A percentile compares a stretch with the other conserved stretches of the same genome.
These are phyloP conservation scores for Pollachius pollachius DNA, from an alignment of 2,113 vertebrate species.

Conservation along the genomic window DNA sequence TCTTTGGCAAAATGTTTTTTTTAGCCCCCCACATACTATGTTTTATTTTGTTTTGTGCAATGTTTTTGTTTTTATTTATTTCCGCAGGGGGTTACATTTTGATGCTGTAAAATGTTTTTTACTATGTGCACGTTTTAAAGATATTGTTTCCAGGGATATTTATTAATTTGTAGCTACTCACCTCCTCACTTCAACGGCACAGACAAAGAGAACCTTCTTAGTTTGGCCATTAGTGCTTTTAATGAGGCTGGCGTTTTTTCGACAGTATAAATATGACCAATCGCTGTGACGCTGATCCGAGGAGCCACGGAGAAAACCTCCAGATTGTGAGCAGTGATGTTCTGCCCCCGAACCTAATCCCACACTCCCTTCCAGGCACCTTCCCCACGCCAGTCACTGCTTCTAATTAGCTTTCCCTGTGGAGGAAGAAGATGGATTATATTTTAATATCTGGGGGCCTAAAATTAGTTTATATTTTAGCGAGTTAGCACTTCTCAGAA, in stretches of 20 bases:
- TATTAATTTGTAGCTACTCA: no score
- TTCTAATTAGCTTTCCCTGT: constrained; percentile 84
- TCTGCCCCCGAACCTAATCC: constrained; percentile 67
- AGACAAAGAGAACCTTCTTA: no score
- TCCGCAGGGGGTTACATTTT: neutral
- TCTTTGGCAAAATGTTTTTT: constrained; percentile 4
- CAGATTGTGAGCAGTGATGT: constrained; percentile 63
- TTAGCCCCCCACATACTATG: neutral
- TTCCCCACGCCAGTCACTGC: constrained; percentile 82
- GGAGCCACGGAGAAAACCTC: constrained; percentile 51
- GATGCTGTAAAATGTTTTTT: no score
- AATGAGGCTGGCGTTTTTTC: neutral
- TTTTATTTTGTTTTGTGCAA: neutral
- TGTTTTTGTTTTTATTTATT: constrained; percentile 4
- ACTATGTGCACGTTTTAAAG: no score
- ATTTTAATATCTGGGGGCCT: constrained; percentile 88
- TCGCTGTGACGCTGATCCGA: neutral
- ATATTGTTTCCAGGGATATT: no score
- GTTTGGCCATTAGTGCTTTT: no score
- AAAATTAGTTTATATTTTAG: constrained; percentile 90
- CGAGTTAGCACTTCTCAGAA: constrained; percentile 85
- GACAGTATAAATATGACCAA: neutral
- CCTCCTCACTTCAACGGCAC: no score
- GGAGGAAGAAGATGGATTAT: constrained; percentile 89
- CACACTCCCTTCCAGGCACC: constrained; percentile 73